A percentile compares a stretch with the other conserved stretches of the same genome.
Conservation (phyloP, 2,888 invertebrate species). For the Arrhopalites spinosus region DNA sequence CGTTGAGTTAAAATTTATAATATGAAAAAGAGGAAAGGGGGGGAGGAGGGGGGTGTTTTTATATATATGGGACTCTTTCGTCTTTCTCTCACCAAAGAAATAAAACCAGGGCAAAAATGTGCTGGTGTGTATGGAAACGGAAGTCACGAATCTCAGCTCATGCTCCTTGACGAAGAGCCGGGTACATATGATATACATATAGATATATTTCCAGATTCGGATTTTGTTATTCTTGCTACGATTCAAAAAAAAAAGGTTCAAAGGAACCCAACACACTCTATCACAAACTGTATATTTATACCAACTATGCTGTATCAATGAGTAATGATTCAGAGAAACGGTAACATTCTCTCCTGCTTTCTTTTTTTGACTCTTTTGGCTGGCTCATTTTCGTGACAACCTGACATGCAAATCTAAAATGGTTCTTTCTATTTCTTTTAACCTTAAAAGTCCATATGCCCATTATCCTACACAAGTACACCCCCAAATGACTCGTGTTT, state of each 20-base stretch:
- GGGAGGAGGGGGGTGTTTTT: too few relatives aligned
- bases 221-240: background rate
- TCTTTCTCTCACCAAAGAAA: background rate
- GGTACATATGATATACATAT: too few relatives aligned
- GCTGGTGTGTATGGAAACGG: slow-evolving; percentile 1
- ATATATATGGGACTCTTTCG: too few relatives aligned
- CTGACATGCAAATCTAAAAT: background rate
- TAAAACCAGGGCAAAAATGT: slow-evolving; percentile 2
- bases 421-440: background rate
- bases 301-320: too few relatives aligned
- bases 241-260: background rate
- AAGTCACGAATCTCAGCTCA: slow-evolving; percentile 22
- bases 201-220: too few relatives aligned
- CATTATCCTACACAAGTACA: background rate
- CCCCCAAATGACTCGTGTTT: background rate
- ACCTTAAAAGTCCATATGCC: background rate
- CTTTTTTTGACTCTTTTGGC: too few relatives aligned
- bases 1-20: too few relatives aligned
- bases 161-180: slow-evolving; percentile 6
- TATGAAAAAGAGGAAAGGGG: too few relatives aligned
- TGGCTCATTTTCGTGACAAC: slow-evolving; percentile 19
- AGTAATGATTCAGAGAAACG: too few relatives aligned
- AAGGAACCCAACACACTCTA: too few relatives aligned
- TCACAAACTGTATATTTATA: too few relatives aligned
- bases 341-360: too few relatives aligned